These are phyloP conservation scores for Ectemnius continuus DNA, from an alignment of 2,888 invertebrate genomes.

Conservation along the genomic window DNA sequence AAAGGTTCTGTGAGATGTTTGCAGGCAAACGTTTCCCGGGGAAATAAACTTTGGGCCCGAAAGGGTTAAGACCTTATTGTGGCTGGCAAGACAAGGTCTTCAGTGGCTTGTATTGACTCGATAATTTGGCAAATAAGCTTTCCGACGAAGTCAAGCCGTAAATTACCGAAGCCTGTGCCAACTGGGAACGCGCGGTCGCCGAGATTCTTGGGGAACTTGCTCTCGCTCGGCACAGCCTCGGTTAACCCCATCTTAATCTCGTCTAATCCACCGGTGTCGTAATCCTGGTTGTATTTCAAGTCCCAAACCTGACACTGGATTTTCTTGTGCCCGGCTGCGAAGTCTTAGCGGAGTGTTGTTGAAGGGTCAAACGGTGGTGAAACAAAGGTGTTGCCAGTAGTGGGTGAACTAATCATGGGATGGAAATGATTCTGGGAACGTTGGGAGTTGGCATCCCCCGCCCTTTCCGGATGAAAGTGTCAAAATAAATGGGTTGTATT, in stretches of 20 bases:
- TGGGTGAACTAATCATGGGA: no score
- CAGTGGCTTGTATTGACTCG: constrained; percentile 11
- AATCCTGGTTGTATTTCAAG: constrained; percentile 53
- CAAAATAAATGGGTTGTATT: constrained; percentile 54
- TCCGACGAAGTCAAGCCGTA: constrained; percentile 21
- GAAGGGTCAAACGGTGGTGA: no score
- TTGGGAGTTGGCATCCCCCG: not conserved
- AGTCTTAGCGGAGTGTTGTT: no score
- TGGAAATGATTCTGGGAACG: no score
- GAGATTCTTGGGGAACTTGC: not conserved
- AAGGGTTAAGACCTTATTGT: constrained; percentile 17
- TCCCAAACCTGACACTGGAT: not conserved
- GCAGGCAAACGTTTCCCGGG: not conserved
- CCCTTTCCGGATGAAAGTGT: constrained; percentile 21
- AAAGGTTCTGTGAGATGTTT: not conserved
- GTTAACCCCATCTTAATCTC: constrained; percentile 60
- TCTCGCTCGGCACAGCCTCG: constrained; percentile 16
- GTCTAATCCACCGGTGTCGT: constrained; percentile 46
- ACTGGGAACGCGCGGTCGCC: constrained; percentile 4
- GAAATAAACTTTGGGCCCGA: constrained; percentile 10
- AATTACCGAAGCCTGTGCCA: constrained; percentile 21
- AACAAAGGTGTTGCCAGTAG: no score
- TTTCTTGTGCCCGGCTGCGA: not conserved
- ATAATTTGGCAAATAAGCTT: constrained; percentile 38
- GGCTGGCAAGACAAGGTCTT: no score